Evolutionary conservation across 1,140 invertebrate genomes (phyloP).

Genomic region (Drosophila novamexicana): DNA sequence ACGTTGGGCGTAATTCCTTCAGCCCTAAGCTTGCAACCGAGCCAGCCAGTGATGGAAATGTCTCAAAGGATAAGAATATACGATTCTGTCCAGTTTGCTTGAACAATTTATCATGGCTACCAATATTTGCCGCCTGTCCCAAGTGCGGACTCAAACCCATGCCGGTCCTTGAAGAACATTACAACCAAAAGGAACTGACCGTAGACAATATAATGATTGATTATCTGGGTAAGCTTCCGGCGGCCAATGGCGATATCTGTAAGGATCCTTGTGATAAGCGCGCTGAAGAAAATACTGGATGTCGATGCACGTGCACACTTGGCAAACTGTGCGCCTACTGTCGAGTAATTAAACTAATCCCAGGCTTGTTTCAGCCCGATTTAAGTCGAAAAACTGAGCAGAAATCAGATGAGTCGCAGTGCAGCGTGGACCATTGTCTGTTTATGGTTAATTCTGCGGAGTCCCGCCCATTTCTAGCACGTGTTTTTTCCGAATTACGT

Average conservation of each 20-base stretch:
- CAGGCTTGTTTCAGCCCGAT: conserved; percentile 52
- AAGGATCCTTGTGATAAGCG: neutral
- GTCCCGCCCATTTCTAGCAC: conserved; percentile 57
- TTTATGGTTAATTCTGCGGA: conserved; percentile 8
- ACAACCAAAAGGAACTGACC: conserved; percentile 43
- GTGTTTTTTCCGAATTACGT: conserved; percentile 67
- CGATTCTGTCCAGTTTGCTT: conserved; percentile 65
- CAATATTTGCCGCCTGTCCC: conserved; percentile 64
- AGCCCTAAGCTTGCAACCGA: conserved; percentile 1
- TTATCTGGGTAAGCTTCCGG: neutral
- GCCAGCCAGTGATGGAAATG: conserved; percentile 19
- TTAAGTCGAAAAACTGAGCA: neutral
- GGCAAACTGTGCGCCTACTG: conserved; percentile 72
- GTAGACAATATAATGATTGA: conserved; percentile 61
- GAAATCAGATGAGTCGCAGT: neutral
- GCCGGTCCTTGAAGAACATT: conserved; percentile 45
- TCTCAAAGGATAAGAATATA: neutral
- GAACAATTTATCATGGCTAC: conserved; percentile 69
- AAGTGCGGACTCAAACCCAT: conserved; percentile 63
- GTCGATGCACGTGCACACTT: conserved; percentile 59
- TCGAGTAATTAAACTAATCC: conserved; percentile 60
- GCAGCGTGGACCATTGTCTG: conserved; percentile 30
- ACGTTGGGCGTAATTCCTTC: too few relatives aligned
- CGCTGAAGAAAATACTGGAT: conserved; percentile 29
- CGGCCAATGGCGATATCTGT: neutral